Evolutionary conservation across 2,888 invertebrate species (phyloP), one percentile per base, ranked within the genome.

Genomic region (Nephrotoma appendiculata): DNA sequence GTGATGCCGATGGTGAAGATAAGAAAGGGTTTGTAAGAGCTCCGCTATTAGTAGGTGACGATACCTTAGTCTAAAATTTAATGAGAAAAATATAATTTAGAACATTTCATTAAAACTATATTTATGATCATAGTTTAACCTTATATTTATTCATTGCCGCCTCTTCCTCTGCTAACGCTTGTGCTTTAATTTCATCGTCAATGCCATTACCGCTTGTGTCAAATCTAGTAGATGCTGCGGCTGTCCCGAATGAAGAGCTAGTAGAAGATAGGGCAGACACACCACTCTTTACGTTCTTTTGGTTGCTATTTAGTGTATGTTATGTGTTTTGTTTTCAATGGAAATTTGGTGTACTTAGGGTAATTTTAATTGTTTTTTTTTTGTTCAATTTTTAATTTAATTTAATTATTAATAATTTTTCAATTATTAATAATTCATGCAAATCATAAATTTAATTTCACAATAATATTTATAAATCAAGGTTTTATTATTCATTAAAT

Each of bases 101-200:
- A 84, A 57, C 43, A 87, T 41, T 15, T 9, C 3, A 48, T 48
- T 83, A 83, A 83, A 41, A 41, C 42, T 84, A n/a, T 83, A 83
- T 4, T 41, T 85, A 48, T 83, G 42, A 2, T 86, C 31, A 86
- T 41, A 85, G 11, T 31, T 43, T 15, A 31, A 97, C 98, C 95
- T 98, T 98, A 91, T 98, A 97, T 92, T 97, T 97, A 92, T 97
- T 98, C 94, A 99, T 96, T 87, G 97, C 97, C 42, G 98, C 98
- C 91, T 98, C 98, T 91, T 99, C 99, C 90, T 99, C 98, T 43
- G 98, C 98, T 87, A 99, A 92, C 57, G 96, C 97, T 91, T 97
- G 96, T 89, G 96, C 95, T 90, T 95, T 95, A 87, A 98, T 93
- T 87, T 95, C 95, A 90, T 98, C 98, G 90, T 97, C 97, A 87